These are phyloP conservation scores for Brachypodius melanocephalos DNA, from an alignment of 2,113 vertebrate species.

Conservation along the genomic window DNA sequence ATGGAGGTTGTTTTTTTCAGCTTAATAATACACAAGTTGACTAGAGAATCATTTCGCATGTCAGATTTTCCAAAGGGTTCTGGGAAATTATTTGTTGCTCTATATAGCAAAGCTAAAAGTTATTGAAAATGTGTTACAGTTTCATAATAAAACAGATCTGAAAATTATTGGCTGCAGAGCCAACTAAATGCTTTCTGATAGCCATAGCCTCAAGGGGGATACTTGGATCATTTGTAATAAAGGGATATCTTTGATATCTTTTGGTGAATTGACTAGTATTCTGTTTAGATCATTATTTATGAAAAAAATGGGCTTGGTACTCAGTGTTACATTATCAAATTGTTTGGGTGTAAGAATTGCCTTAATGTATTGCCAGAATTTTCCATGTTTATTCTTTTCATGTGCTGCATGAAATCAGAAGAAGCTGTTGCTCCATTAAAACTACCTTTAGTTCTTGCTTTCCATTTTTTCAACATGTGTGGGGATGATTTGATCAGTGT, in stretches of 20 bases:
- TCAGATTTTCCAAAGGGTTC: slow-evolving; percentile 67
- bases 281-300: slow-evolving; percentile 68
- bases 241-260: slow-evolving; percentile 62
- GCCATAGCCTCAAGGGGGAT: slow-evolving; percentile 53
- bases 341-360: slow-evolving; percentile 44
- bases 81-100: slow-evolving; percentile 65
- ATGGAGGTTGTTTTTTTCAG: background rate
- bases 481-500: background rate
- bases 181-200: slow-evolving; percentile 71
- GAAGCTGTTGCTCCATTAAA: background rate
- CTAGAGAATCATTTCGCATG: slow-evolving; percentile 61
- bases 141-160: slow-evolving; percentile 66
- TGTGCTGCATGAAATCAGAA: background rate
- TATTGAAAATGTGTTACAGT: slow-evolving; percentile 71
- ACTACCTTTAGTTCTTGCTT: background rate
- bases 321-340: slow-evolving; percentile 23
- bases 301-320: slow-evolving; percentile 52
- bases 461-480: background rate
- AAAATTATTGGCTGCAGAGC: slow-evolving; percentile 65
- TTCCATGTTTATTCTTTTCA: background rate
- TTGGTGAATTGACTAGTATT: slow-evolving; percentile 68
- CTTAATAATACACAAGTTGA: slow-evolving; percentile 64
- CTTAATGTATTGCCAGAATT: slow-evolving; percentile 3
- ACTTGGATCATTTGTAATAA: slow-evolving; percentile 70
- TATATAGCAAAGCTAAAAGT: slow-evolving; percentile 68